Percentiles rank a stretch among this genome's conserved stretches.
Evolutionary conservation across 2,113 vertebrate genomes (phyloP).

Genomic region (Trinectes maculatus): DNA sequence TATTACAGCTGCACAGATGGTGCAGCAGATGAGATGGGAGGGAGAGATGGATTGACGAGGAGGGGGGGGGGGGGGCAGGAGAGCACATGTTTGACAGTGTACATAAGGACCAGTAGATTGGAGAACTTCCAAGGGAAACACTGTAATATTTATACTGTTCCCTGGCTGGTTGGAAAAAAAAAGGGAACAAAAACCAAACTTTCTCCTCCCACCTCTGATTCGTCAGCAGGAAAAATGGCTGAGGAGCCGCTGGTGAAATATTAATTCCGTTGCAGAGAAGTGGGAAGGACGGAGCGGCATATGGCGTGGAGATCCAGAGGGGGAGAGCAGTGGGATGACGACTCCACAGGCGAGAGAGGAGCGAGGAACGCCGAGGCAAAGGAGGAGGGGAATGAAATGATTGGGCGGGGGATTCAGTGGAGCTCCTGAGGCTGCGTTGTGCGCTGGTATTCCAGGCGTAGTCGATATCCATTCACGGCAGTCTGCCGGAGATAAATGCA

Average conservation of each 20-base stretch:
- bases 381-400: constrained; percentile 59
- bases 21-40: constrained; percentile 71
- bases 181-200: too few relatives aligned
- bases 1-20: constrained; percentile 79
- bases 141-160: constrained; percentile 74
- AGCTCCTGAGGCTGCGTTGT: constrained; percentile 59
- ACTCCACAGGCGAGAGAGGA: constrained; percentile 10
- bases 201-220: constrained; percentile 44
- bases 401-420: constrained; percentile 46
- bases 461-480: constrained; percentile 57
- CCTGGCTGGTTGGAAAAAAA: constrained; percentile 57
- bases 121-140: constrained; percentile 62
- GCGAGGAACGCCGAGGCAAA: constrained; percentile 12
- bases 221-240: constrained; percentile 59
- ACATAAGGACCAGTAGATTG: constrained; percentile 58
- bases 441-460: constrained; percentile 58
- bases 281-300: constrained; percentile 31
- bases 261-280: constrained; percentile 57
- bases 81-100: constrained; percentile 58
- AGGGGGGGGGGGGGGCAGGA: constrained; percentile 26
- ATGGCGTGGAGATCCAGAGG: constrained; percentile 52
- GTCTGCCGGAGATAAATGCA: constrained; percentile 49
- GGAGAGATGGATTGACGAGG: constrained; percentile 41
- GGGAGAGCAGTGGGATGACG: constrained; percentile 21
- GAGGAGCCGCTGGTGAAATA: constrained; percentile 62